These are phyloP conservation scores for Cantharis lateralis DNA, from an alignment of 2,888 invertebrate genomes.

Conservation along the genomic window DNA sequence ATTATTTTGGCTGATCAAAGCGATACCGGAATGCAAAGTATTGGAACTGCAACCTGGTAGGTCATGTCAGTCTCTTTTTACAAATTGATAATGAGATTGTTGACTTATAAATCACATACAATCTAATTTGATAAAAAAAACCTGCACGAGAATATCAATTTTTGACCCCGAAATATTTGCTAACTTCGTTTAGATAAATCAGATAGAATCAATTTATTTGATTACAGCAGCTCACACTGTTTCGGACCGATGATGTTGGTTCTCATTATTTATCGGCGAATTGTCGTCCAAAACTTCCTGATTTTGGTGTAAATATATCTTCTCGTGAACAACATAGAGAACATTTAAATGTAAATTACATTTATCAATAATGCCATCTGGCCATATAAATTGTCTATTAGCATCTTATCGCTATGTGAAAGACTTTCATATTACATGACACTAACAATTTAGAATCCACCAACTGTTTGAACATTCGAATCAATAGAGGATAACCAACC, in stretches of 20 bases:
- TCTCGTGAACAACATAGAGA: background rate
- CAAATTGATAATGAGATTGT: constrained; percentile 14
- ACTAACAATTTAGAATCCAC: background rate
- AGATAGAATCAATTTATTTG: background rate
- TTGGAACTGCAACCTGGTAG: constrained; percentile 5
- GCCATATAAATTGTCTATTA: background rate
- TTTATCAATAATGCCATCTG: background rate
- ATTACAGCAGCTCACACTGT: background rate
- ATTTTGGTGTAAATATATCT: background rate
- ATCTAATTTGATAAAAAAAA: constrained; percentile 13
- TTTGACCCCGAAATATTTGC: background rate
- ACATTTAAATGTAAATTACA: background rate
- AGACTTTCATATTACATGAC: background rate
- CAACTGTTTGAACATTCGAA: background rate
- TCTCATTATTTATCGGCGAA: background rate
- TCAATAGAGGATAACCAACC: background rate
- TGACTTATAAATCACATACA: constrained; percentile 9
- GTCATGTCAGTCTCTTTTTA: constrained; percentile 12
- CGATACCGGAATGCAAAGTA: background rate
- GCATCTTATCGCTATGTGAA: background rate
- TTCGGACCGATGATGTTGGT: background rate
- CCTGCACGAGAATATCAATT: background rate
- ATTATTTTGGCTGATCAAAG: background rate
- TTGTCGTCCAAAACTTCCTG: no score
- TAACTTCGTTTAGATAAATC: background rate